A percentile compares a stretch with the other conserved stretches of the same genome.
Evolutionary conservation across 2,113 vertebrate species (phyloP).

Genomic region (Puffinus mauretanicus): DNA sequence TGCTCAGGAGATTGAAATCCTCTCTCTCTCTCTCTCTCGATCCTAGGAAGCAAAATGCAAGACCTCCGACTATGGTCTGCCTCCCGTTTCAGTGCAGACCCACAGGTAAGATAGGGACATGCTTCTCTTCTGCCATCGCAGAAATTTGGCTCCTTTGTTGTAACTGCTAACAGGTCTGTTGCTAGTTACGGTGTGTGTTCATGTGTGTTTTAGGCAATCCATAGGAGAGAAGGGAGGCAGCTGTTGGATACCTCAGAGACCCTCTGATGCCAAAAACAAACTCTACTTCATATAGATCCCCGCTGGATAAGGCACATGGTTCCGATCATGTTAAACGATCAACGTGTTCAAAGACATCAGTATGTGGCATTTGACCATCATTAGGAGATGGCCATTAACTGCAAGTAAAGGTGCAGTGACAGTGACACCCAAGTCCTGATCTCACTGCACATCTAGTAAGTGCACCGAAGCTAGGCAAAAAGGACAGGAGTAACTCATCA

Average conservation of each 20-base stretch:
- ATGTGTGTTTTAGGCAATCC: not conserved
- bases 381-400: not conserved
- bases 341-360: not conserved
- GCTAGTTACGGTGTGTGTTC: not conserved
- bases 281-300: not conserved
- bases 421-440: not conserved
- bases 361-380: not conserved
- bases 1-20: not conserved
- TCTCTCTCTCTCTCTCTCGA: not conserved
- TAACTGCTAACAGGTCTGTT: not conserved
- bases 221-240: not conserved
- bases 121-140: not conserved
- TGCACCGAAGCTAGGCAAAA: not conserved
- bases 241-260: not conserved
- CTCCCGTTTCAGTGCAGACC: not conserved
- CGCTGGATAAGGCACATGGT: not conserved
- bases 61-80: not conserved
- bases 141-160: not conserved
- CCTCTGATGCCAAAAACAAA: rapidly evolving
- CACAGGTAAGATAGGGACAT: not conserved
- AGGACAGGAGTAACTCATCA: not conserved
- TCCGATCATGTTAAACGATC: not conserved
- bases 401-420: not conserved
- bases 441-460: rapidly evolving
- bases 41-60: not conserved